phyloP scores from a whole-genome alignment of 2,113 vertebrate genomes.

The Chaetorhynchus papuensis region DNA sequence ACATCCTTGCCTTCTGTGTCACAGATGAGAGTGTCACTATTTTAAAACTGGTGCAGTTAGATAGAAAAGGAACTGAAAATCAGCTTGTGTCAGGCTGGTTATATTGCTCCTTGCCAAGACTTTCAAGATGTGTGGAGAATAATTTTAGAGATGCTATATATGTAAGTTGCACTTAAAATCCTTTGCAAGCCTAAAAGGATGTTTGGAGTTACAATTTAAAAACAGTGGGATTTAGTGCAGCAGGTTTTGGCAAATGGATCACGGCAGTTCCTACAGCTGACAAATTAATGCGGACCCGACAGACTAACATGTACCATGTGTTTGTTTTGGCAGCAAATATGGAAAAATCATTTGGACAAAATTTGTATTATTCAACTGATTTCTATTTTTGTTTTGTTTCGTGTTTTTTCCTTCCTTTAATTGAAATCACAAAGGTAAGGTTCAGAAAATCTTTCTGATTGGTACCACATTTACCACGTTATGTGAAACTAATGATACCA shows the following conservation, averaged over 20 bases:
- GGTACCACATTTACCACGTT: constrained; percentile 43
- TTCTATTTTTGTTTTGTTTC: constrained; percentile 61
- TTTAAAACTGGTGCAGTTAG: neutral
- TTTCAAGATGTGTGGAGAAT: neutral
- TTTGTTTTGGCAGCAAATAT: constrained; percentile 77
- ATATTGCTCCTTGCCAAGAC: neutral
- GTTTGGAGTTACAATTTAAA: constrained; percentile 75
- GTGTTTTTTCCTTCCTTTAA: constrained; percentile 38
- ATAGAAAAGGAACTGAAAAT: neutral
- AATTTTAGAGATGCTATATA: constrained; percentile 45
- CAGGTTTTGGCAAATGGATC: constrained; percentile 72
- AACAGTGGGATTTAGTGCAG: constrained; percentile 78
- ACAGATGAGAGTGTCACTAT: neutral
- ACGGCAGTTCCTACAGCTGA: constrained; percentile 70
- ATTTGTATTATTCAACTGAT: constrained; percentile 70
- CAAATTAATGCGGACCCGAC: constrained; percentile 58
- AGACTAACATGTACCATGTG: constrained; percentile 77
- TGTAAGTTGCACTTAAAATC: constrained; percentile 46
- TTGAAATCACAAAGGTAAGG: constrained; percentile 69
- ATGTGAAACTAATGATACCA: neutral
- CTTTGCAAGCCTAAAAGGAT: constrained; percentile 70
- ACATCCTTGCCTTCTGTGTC: neutral
- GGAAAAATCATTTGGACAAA: constrained; percentile 81
- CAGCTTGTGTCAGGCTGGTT: neutral
- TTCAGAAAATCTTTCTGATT: constrained; percentile 63